Percentiles rank a stretch among this genome's conserved stretches.
phyloP scores from a whole-genome alignment of 2,888 invertebrate species.

The Agriotes lineatus region DNA sequence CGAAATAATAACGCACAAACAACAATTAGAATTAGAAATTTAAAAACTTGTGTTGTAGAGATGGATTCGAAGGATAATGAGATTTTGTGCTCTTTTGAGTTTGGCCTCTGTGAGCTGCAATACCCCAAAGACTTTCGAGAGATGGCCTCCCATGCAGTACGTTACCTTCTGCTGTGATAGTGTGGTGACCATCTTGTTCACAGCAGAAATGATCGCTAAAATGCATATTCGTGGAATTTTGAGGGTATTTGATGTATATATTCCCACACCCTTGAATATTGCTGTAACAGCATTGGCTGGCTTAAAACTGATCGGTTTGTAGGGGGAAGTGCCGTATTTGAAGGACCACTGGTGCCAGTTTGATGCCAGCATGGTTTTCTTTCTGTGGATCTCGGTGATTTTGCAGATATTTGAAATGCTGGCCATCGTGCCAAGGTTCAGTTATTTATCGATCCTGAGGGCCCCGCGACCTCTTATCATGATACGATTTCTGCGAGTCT shows the following conservation, averaged over 20 bases:
- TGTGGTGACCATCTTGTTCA: constrained; percentile 91
- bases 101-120: constrained; percentile 96
- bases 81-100: constrained; percentile 92
- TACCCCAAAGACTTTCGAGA: constrained; percentile 96
- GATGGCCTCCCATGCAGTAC: constrained; percentile 87
- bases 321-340: constrained; percentile 95
- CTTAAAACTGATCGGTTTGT: constrained; percentile 52
- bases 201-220: constrained; percentile 98
- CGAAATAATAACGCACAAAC: no score
- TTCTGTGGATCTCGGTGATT: constrained; percentile 95
- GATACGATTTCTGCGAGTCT: constrained; percentile 96
- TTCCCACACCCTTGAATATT: no score
- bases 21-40: no score
- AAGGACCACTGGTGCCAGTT: constrained; percentile 99
- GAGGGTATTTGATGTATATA: no score
- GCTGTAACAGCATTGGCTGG: no score
- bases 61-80: constrained; percentile 90
- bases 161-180: constrained; percentile 93
- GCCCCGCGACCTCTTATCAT: constrained; percentile 97
- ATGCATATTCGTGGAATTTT: constrained; percentile 95
- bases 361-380: constrained; percentile 97
- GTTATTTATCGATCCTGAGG: constrained; percentile 90
- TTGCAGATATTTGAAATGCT: constrained; percentile 95
- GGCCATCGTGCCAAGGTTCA: constrained; percentile 84
- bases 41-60: constrained; percentile 68